phyloP scores from a whole-genome alignment of 2,113 vertebrate species.

The Anolis carolinensis region DNA sequence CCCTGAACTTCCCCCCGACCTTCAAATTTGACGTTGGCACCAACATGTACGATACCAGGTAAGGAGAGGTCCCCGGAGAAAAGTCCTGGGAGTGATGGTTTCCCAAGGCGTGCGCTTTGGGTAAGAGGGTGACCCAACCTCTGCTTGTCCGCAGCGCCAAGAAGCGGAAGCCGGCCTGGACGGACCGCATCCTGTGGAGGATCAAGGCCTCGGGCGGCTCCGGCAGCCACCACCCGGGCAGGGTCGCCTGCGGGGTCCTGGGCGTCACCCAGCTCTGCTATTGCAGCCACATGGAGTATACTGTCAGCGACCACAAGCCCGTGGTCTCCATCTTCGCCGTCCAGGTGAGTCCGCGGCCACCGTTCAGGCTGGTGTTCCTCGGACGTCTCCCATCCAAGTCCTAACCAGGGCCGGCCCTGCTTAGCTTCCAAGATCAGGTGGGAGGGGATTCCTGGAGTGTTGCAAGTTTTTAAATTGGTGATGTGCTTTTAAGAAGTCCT shows the following conservation, averaged over 20 bases:
- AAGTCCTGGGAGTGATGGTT: no score
- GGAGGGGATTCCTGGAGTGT: no score
- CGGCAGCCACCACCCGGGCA: slow-evolving; percentile 67
- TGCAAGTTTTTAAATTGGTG: no score
- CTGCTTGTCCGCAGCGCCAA: slow-evolving; percentile 81
- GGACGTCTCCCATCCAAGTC: no score
- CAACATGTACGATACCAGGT: slow-evolving; percentile 97
- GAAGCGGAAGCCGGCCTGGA: slow-evolving; percentile 98
- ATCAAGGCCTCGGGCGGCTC: slow-evolving; percentile 82
- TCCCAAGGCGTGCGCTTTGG: no score
- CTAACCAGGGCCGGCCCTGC: no score
- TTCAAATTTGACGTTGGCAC: slow-evolving; percentile 99
- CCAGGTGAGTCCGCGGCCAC: slow-evolving; percentile 77
- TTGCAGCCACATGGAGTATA: slow-evolving; percentile 94
- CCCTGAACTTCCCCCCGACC: slow-evolving; percentile 92
- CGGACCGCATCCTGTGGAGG: slow-evolving; percentile 96
- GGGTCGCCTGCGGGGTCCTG: slow-evolving; percentile 77
- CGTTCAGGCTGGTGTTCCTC: no score
- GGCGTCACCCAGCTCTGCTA: slow-evolving; percentile 89
- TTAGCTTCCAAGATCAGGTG: no score
- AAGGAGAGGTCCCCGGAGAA: neutral
- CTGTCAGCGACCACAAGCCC: slow-evolving; percentile 94
- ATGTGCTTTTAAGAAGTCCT: no score
- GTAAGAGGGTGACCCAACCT: neutral
- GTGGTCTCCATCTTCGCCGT: slow-evolving; percentile 90